A percentile compares a stretch with the other conserved stretches of the same genome.
Conservation (phyloP, 2,888 invertebrate genomes). For the Tethea ocularis region DNA sequence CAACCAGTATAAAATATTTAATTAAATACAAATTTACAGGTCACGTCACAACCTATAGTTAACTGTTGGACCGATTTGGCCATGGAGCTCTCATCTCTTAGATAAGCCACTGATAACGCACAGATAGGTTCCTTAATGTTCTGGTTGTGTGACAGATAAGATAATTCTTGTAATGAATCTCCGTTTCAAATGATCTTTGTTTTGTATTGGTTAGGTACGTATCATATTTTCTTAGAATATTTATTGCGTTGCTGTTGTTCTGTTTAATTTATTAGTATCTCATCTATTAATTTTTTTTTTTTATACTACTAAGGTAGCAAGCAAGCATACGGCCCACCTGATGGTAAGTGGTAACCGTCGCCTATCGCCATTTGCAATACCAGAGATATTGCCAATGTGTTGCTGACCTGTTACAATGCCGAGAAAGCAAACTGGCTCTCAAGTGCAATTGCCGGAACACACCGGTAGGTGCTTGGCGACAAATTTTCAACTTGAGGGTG, state of each 20-base stretch:
- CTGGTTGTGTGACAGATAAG: constrained; percentile 61
- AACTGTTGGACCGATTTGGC: constrained; percentile 53
- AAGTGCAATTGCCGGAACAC: no score
- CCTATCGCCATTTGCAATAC: no score
- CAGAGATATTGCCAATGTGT: no score
- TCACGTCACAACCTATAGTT: constrained; percentile 40
- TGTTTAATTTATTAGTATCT: neutral
- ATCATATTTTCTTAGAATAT: constrained; percentile 16
- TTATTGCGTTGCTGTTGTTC: neutral
- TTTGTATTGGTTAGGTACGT: no score
- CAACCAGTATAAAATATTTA: constrained; percentile 27
- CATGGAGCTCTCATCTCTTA: constrained; percentile 54
- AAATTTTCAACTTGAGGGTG: no score
- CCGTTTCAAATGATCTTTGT: constrained; percentile 29
- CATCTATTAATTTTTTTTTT: neutral
- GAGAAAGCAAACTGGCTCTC: no score
- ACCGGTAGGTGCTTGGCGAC: no score
- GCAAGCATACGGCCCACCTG: no score
- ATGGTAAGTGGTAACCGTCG: no score
- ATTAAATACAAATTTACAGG: constrained; percentile 55
- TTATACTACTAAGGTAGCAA: no score
- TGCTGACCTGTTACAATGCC: no score
- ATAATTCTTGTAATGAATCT: constrained; percentile 66
- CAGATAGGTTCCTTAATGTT: constrained; percentile 66
- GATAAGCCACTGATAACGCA: constrained; percentile 62